phyloP scores from a whole-genome alignment of 2,888 invertebrate genomes.

The Sminthurides aquaticus region DNA sequence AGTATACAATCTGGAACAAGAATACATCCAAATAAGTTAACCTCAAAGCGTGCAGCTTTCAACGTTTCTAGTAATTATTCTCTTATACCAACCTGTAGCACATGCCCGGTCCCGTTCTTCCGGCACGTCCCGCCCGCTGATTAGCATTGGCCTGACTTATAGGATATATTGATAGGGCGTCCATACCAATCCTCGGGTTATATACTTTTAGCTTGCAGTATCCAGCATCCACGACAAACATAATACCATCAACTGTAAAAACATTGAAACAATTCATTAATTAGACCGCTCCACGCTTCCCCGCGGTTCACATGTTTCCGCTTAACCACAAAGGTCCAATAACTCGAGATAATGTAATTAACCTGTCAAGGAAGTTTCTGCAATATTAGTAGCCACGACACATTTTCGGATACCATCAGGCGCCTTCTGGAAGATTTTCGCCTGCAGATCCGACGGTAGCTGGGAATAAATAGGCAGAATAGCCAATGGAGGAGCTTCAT shows the following conservation, averaged over 20 bases:
- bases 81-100: conserved; percentile 55
- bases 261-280: conserved; percentile 14
- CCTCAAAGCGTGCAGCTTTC: neutral
- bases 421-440: conserved; percentile 96
- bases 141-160: conserved; percentile 96
- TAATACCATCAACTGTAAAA: conserved; percentile 87
- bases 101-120: conserved; percentile 93
- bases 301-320: neutral
- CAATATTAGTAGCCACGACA: conserved; percentile 98
- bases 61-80: neutral
- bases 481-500: conserved; percentile 85
- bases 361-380: conserved; percentile 67
- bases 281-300: neutral
- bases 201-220: conserved; percentile 98
- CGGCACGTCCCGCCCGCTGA: conserved; percentile 92
- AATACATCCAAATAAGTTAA: neutral
- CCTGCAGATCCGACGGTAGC: conserved; percentile 93
- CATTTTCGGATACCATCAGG: conserved; percentile 92
- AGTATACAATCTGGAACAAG: conserved; percentile 69
- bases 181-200: conserved; percentile 97
- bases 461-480: conserved; percentile 98
- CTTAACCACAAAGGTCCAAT: no score
- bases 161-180: conserved; percentile 94
- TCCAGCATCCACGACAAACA: conserved; percentile 96
- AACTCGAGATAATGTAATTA: no score